Evolutionary conservation across 1,140 invertebrate species (phyloP), one percentile per base, ranked within the genome.

Genomic region (Drosophila insularis): DNA sequence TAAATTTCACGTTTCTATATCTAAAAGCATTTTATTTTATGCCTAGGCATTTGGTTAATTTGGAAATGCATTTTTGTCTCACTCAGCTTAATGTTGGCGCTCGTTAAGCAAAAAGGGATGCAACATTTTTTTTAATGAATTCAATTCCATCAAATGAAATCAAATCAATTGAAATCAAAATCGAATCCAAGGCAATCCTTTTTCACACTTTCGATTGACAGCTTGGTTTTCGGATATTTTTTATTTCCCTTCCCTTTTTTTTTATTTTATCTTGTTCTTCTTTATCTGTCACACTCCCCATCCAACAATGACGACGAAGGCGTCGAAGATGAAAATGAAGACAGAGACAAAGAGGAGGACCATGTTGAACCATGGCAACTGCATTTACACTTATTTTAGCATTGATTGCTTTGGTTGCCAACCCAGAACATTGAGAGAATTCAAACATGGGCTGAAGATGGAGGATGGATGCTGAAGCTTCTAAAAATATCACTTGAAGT

Each of bases 401-500:
- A 46, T 58, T 43, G 37, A 59, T 21, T 56, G 53, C 63, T 7
- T 43, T n/a, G 13, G 56, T 55, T 58, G 74, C 59, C 63, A 74
- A 70, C 68, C 71, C 74, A 50, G 43, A 50, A 50, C 43, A 21
- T 4, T 37, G 43, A 19, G 17, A 50, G 43, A 50, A 50, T 11
- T 50, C 7, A 50, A n/a, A 50, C 27, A 5, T 27, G 14, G 43
- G 17, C 27, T 27, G 27, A 27, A n/a, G 40, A 43, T 21, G 43
- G 43, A 50, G 43, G 17, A 21, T 72, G 80, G 69, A 43, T 46
- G 14, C 74, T 50, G 37, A 6, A 10, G 58, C 60, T 66, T 74
- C 81, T 85, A 81, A 86, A 85, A 86, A 85, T 85, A 86, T 75
- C 74, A 70, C 43, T 50, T 21, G 43, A 50, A 50, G 43, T 50